Evolutionary conservation across 2,888 invertebrate genomes (phyloP).

Genomic region (Lasioglossum calceatum): DNA sequence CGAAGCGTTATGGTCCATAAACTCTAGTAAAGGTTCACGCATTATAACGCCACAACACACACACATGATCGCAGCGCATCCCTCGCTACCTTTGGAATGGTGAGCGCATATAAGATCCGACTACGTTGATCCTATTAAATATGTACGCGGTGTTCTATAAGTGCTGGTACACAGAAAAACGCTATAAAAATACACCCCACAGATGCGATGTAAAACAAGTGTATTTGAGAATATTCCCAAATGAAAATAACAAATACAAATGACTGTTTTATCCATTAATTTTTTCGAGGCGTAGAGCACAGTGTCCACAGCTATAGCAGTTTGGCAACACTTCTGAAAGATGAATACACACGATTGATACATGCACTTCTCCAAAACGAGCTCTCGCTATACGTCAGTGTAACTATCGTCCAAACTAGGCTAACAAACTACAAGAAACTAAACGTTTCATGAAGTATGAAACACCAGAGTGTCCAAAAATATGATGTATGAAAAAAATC

Average conservation of each 20-base stretch:
- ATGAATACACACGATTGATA: background rate
- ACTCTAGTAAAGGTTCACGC: constrained; percentile 54
- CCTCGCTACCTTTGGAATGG: constrained; percentile 32
- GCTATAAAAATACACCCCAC: background rate
- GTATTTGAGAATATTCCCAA: no score
- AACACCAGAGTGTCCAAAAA: background rate
- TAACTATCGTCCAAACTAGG: background rate
- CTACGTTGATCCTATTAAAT: constrained; percentile 52
- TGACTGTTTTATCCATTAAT: no score
- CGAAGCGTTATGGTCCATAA: constrained; percentile 65
- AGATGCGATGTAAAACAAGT: no score
- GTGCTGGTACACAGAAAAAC: constrained; percentile 30
- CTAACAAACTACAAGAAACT: background rate
- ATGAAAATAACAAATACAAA: no score
- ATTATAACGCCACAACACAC: constrained; percentile 41
- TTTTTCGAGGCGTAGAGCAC: no score
- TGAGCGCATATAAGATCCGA: constrained; percentile 23
- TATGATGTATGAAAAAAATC: background rate
- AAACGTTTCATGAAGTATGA: background rate
- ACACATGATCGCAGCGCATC: constrained; percentile 49
- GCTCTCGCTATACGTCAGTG: background rate
- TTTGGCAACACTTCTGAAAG: no score
- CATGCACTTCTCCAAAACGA: background rate
- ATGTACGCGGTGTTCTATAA: constrained; percentile 40
- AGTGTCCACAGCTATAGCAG: no score